Evolutionary conservation across 2,113 vertebrate species (phyloP).

Genomic region (Ceyx melanurus): DNA sequence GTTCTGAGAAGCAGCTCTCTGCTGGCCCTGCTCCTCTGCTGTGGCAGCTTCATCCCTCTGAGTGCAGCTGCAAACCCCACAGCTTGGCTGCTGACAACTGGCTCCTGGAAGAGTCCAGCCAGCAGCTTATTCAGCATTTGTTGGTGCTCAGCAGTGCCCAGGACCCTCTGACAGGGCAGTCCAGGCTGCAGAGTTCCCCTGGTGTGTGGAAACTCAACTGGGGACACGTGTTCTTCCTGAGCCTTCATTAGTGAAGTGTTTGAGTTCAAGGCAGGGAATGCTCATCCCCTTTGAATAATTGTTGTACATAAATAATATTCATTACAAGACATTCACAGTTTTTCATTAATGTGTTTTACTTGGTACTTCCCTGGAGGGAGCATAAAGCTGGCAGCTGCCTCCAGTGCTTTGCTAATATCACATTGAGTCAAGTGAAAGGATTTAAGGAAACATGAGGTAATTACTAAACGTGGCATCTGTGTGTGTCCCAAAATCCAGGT

Average conservation of each 20-base stretch:
- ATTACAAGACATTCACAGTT: constrained; percentile 32
- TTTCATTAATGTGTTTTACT: constrained; percentile 38
- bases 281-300: constrained; percentile 54
- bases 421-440: no score
- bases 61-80: background rate
- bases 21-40: background rate
- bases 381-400: no score
- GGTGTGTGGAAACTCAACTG: background rate
- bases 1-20: background rate
- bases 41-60: background rate
- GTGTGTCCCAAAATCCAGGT: no score
- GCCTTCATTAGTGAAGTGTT: constrained; percentile 51
- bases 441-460: no score
- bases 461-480: no score
- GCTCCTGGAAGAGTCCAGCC: background rate
- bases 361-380: no score
- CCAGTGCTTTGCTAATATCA: no score
- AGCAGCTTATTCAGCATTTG: background rate
- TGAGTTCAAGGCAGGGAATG: constrained; percentile 27
- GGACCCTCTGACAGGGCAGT: background rate
- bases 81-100: background rate
- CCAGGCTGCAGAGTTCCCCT: background rate
- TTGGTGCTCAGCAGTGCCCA: background rate
- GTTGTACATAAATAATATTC: constrained; percentile 59
- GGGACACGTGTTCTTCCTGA: constrained; percentile 21